Evolutionary conservation across 2,797 vertebrate species (phyloP).

Genomic region (Phataginus tetradactyla): DNA sequence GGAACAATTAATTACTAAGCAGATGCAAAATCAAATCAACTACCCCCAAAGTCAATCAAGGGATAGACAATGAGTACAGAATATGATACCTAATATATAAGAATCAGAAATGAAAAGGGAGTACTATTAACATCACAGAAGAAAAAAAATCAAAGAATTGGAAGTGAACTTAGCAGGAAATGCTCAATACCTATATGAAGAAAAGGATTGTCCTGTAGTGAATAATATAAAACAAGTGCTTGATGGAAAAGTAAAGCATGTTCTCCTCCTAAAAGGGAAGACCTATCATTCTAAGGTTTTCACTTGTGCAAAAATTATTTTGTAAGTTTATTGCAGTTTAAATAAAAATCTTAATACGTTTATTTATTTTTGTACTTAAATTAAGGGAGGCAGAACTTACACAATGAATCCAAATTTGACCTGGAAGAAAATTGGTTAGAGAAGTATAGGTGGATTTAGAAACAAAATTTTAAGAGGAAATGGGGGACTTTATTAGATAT

Average conservation of each 20-base stretch:
- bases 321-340: background rate
- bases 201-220: background rate
- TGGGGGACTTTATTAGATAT: background rate
- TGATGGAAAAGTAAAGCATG: no score
- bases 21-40: no score
- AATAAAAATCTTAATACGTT: background rate
- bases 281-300: background rate
- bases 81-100: background rate
- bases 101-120: background rate
- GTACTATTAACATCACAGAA: background rate
- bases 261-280: background rate
- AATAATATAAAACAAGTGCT: background rate
- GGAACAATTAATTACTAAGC: no score
- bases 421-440: background rate
- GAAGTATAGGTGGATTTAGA: background rate
- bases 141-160: background rate
- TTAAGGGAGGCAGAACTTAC: background rate
- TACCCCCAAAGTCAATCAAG: no score
- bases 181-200: background rate
- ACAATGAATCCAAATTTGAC: background rate
- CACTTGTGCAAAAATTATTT: background rate
- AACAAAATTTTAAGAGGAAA: background rate
- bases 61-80: no score
- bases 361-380: background rate
- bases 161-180: background rate